Evolutionary conservation across 2,888 invertebrate genomes (phyloP).

Genomic region (Leptopterna dolabrata): DNA sequence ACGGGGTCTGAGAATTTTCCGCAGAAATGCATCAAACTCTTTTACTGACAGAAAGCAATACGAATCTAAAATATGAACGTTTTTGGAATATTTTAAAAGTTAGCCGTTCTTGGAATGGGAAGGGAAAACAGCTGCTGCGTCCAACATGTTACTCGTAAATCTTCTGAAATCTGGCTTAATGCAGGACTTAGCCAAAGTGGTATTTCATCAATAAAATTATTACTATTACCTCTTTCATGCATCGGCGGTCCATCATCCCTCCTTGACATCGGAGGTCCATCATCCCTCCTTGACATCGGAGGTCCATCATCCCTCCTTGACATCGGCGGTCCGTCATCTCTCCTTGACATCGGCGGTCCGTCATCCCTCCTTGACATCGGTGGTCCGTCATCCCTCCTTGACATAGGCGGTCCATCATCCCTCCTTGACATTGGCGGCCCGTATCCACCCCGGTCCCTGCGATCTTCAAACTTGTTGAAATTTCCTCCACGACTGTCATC

Average conservation of each 20-base stretch:
- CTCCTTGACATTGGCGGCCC: background rate
- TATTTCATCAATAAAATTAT: no score
- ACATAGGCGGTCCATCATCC: conserved; percentile 28
- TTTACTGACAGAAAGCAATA: no score
- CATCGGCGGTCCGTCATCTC: background rate
- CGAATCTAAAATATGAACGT: no score
- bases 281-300: background rate
- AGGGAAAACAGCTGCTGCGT: no score
- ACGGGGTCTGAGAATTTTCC: no score
- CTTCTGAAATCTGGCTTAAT: no score
- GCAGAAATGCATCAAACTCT: no score
- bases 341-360: background rate
- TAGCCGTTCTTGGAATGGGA: no score
- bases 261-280: background rate
- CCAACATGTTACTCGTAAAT: no score
- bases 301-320: background rate
- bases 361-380: background rate
- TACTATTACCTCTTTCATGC: background rate
- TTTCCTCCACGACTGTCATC: conserved; percentile 2
- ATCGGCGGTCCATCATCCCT: conserved; percentile 31
- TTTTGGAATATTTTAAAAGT: no score
- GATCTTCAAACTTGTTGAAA: conserved; percentile 19
- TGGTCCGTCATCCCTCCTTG: background rate
- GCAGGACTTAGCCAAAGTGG: no score
- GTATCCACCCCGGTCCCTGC: background rate